Percentiles rank a stretch among this genome's conserved stretches.
Conservation (phyloP, 2,888 invertebrate genomes). For the Pomacea canaliculata region DNA sequence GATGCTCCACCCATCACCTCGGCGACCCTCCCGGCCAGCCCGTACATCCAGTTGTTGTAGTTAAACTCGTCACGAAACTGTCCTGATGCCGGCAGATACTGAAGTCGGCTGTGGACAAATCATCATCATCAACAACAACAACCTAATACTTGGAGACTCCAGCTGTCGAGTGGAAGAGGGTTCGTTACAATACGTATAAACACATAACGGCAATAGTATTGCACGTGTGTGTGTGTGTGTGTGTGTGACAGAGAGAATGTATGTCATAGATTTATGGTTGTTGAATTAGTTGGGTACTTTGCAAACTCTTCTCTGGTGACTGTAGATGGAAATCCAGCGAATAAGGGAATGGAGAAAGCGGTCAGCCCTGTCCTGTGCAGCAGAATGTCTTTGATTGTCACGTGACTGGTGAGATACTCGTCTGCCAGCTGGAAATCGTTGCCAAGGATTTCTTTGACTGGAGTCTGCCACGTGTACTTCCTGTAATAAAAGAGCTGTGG, state of each 20-base stretch:
- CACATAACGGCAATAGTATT: not conserved
- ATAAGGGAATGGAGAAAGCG: not conserved
- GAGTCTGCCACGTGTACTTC: slow-evolving; percentile 7
- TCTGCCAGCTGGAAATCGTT: slow-evolving; percentile 9
- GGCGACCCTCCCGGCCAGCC: slow-evolving; percentile 9
- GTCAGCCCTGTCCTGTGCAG: slow-evolving; percentile 9
- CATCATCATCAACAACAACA: too few species aligned
- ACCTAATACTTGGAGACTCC: not conserved
- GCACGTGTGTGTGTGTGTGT: not conserved
- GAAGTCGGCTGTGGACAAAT: not conserved
- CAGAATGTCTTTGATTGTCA: slow-evolving; percentile 11
- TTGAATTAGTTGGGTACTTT: not conserved
- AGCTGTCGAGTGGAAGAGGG: too few species aligned
- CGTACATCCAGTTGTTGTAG: slow-evolving; percentile 33
- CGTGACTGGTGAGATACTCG: not conserved
- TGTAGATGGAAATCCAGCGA: not conserved
- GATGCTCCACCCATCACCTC: slow-evolving; percentile 15
- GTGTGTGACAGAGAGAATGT: too few species aligned
- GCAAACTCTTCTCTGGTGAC: not conserved
- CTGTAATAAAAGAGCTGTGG: too few species aligned
- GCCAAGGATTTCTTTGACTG: slow-evolving; percentile 3
- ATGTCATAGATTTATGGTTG: too few species aligned
- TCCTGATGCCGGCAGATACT: slow-evolving; percentile 1
- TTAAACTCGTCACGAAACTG: slow-evolving; percentile 17
- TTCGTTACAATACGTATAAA: too few species aligned